Conservation (phyloP, 2,113 vertebrate species). For the Nannospalax galili region DNA sequence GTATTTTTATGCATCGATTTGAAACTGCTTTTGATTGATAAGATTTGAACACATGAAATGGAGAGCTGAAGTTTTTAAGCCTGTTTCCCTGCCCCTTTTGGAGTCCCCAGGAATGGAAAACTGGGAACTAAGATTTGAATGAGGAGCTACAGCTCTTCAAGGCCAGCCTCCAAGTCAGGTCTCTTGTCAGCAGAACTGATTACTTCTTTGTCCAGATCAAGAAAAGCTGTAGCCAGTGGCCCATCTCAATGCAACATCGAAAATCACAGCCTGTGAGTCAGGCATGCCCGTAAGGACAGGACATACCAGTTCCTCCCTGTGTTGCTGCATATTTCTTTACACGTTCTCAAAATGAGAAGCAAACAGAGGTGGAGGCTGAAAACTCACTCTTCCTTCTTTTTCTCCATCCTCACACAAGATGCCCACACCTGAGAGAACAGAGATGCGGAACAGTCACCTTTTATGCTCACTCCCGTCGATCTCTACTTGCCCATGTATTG, state of each 20-base stretch:
- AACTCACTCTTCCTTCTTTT: no score
- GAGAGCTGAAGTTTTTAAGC: no score
- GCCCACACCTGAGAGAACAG: not conserved
- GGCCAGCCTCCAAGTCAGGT: not conserved
- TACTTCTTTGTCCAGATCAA: not conserved
- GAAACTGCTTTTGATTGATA: no score
- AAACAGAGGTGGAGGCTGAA: no score
- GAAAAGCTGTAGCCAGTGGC: not conserved
- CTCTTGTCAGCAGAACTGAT: not conserved
- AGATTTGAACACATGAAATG: no score
- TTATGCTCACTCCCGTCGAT: not conserved
- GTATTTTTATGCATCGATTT: no score
- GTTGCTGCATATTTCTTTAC: not conserved
- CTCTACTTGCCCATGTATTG: not conserved
- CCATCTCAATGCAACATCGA: not conserved
- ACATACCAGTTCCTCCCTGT: not conserved
- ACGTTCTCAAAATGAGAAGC: constrained; percentile 17
- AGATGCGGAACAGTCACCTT: not conserved
- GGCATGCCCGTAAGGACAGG: not conserved
- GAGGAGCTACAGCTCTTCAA: not conserved
- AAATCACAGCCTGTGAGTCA: not conserved
- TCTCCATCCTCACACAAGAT: not conserved
- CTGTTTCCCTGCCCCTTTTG: no score
- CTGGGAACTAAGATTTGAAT: not conserved
- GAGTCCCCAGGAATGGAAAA: no score